Percentiles rank a stretch among this genome's conserved stretches.
Conservation (phyloP, 2,888 invertebrate species). For the Strigamia crassipes region DNA sequence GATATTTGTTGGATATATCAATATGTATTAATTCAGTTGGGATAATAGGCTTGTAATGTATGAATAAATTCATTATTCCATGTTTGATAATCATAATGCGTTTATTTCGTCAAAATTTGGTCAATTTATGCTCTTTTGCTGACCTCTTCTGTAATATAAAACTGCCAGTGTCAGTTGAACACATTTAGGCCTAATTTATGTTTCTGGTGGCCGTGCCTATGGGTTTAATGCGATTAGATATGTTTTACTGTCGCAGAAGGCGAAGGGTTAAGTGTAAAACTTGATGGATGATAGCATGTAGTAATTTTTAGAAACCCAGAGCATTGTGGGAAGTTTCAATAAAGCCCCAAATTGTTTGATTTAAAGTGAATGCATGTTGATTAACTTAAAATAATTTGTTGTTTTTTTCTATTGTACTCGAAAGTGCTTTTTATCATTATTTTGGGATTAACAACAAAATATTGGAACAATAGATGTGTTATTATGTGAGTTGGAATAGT, state of each 20-base stretch:
- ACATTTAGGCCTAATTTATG: slow-evolving; percentile 20
- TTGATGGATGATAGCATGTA: background rate
- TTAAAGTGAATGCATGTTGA: too few species aligned
- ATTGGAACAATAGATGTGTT: too few species aligned
- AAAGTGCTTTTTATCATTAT: too few species aligned
- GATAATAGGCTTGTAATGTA: background rate
- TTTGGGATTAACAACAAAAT: too few species aligned
- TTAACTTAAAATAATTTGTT: too few species aligned
- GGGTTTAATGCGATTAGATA: slow-evolving; percentile 2
- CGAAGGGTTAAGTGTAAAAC: background rate
- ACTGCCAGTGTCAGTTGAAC: background rate
- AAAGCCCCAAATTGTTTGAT: too few species aligned
- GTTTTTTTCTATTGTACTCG: too few species aligned
- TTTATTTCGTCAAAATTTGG: background rate
- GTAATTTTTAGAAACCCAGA: background rate
- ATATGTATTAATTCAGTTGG: background rate
- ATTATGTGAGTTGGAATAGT: too few species aligned
- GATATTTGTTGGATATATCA: background rate
- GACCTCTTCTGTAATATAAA: background rate
- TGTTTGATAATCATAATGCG: background rate
- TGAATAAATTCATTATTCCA: too few species aligned
- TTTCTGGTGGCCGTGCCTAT: background rate
- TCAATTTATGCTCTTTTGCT: background rate
- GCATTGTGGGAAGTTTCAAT: too few species aligned
- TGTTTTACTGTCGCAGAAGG: background rate